Conservation (phyloP, 2,797 vertebrate species). For the Pantherophis vulpinus region DNA sequence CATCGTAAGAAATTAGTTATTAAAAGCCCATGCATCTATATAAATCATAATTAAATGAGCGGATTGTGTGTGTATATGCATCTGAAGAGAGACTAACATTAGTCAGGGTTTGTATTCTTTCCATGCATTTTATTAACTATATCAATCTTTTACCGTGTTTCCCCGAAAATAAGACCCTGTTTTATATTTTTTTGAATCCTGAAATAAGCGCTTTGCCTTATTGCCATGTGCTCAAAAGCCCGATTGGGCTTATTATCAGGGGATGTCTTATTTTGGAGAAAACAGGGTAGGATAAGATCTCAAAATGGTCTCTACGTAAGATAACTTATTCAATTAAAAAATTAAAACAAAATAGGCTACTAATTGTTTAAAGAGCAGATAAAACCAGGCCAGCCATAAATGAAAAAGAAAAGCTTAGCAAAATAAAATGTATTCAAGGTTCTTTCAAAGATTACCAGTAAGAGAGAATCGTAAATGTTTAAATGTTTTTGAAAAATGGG, state of each 20-base stretch:
- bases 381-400: background rate
- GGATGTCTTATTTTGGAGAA: too few species aligned
- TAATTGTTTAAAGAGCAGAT: background rate
- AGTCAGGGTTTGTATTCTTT: background rate
- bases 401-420: background rate
- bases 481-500: background rate
- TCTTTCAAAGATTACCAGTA: background rate
- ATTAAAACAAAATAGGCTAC: background rate
- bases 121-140: background rate
- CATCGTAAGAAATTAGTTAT: background rate
- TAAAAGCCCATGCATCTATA: background rate
- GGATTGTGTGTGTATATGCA: background rate
- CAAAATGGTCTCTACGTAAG: background rate
- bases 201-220: too few species aligned
- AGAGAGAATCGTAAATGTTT: background rate
- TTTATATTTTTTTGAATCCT: too few species aligned
- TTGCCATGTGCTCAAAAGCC: too few species aligned
- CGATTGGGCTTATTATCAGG: too few species aligned
- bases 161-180: too few species aligned
- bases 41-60: background rate
- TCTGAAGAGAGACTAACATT: background rate
- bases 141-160: background rate
- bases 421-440: background rate
- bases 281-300: background rate
- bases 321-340: background rate